A percentile compares a stretch with the other conserved stretches of the same genome.
Conservation (phyloP, 1,140 invertebrate genomes). For the Drosophila novamexicana region DNA sequence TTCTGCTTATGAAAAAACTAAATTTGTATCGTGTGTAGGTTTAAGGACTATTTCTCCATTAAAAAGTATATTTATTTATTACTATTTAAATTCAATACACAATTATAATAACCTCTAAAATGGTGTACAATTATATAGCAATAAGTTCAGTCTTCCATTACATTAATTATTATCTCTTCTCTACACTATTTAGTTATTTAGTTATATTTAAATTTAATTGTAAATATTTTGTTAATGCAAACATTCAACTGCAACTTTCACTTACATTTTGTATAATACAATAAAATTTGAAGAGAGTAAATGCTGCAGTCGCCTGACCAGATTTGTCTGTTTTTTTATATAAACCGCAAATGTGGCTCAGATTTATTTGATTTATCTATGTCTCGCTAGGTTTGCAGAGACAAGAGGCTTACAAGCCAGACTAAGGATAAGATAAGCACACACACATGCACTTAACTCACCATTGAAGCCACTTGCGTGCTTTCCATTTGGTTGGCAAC, state of each 20-base stretch:
- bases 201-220: not conserved
- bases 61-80: too few relatives aligned
- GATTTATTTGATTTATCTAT: slow-evolving; percentile 3
- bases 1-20: not conserved
- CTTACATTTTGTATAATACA: not conserved
- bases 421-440: not conserved
- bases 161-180: too few relatives aligned
- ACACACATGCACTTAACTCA: slow-evolving; percentile 9
- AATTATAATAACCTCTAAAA: too few relatives aligned
- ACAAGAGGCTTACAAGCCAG: not conserved
- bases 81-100: too few relatives aligned
- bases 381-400: not conserved
- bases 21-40: too few relatives aligned
- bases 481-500: slow-evolving; percentile 34
- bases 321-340: not conserved
- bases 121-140: too few relatives aligned
- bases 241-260: not conserved
- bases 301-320: not conserved
- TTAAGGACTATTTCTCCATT: too few relatives aligned
- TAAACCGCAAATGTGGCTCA: not conserved
- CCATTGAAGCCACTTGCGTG: too few relatives aligned
- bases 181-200: too few relatives aligned
- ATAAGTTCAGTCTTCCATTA: too few relatives aligned
- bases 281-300: not conserved
- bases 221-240: not conserved